phyloP scores from a whole-genome alignment of 2,113 vertebrate genomes.

The Etheostoma cragini region DNA sequence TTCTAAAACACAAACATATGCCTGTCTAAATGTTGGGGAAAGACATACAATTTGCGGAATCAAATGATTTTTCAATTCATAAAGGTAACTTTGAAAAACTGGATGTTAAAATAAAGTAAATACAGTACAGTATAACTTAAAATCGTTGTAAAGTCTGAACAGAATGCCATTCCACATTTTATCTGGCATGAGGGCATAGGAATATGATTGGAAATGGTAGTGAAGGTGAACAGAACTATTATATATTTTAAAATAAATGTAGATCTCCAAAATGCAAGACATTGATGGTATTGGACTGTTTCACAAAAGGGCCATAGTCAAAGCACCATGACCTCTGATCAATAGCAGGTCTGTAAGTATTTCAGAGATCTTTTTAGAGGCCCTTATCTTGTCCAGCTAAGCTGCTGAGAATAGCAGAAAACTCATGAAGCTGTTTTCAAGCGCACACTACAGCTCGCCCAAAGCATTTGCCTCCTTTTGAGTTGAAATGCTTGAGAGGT shows the following conservation, averaged over 20 bases:
- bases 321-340: not conserved
- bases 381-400: not conserved
- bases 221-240: not conserved
- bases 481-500: not conserved
- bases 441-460: slow-evolving; percentile 1
- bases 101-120: not conserved
- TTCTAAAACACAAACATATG: not conserved
- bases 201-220: not conserved
- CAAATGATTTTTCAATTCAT: not conserved
- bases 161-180: not conserved
- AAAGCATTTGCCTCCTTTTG: slow-evolving; percentile 8
- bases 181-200: not conserved
- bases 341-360: not conserved
- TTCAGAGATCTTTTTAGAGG: not conserved
- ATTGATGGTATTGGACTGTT: not conserved
- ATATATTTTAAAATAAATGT: not conserved
- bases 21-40: not conserved
- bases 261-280: not conserved
- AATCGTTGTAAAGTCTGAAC: not conserved
- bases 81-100: not conserved
- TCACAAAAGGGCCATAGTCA: not conserved
- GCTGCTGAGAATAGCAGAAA: not conserved
- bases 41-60: not conserved
- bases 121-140: not conserved
- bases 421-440: not conserved